Evolutionary conservation across 2,113 vertebrate species (phyloP), one percentile per base, ranked within the genome.

Genomic region (Pheucticus melanocephalus): DNA sequence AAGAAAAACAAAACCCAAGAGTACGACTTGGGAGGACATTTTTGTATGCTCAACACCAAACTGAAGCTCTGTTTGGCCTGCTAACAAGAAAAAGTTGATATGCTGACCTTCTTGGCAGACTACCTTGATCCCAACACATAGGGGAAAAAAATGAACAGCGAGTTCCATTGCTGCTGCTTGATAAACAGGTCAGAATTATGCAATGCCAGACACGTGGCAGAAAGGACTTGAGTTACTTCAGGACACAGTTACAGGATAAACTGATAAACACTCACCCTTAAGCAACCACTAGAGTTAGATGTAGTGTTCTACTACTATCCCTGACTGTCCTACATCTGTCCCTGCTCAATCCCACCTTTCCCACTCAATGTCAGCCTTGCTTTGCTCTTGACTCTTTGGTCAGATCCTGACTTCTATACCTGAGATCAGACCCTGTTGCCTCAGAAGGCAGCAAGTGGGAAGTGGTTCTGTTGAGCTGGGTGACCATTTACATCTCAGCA

Each of bases 121-220:
- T 69, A 35, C 39, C 68, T 79, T 48, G 48, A 88, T 44, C 76
- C 31, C 60, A 86, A 71, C 64, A 50, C 33, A 15, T 31, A 56
- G 57, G 42, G n/a, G 44, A 30, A 80, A 65, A 82, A 79, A 80
- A 51, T 27, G 30, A 82, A 60, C 71, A 71, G 40, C 63, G 40
- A 86, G 91, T 65, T 91, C 80, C 69, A 66, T 7, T 15, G 50
- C 64, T 89, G 60, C 64, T 81, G 72, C 72, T 84, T 53, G 69
- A 89, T 65, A 81, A 94, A 93, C 81, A 93, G 81, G 19, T 40
- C n/a, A 22, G 51, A 84, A 81, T 89, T 60, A 78, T 27, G 73
- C 87, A 95, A 83, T 15, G 50, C 44, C 61, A 86, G 57, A 91
- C 33, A 86, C 2, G 3, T 68, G 75, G 61, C 61, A 92, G 39